Evolutionary conservation across 2,888 invertebrate genomes (phyloP).

Genomic region (Aproaerema taeniolella): DNA sequence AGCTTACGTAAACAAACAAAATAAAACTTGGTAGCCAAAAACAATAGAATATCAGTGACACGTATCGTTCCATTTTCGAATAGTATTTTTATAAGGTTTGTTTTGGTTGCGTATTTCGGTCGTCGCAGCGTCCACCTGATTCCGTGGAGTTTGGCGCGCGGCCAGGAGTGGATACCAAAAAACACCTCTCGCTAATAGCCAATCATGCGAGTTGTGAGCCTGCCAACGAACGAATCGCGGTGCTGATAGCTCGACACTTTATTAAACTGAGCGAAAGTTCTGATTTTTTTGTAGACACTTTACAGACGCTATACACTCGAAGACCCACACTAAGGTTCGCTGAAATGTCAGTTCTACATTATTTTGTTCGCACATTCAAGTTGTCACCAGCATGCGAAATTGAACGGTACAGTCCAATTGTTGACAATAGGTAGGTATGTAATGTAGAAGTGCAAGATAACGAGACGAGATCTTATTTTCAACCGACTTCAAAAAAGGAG

Average conservation of each 20-base stretch:
- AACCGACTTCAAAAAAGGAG: no score
- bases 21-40: slow-evolving; percentile 2
- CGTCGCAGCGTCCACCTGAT: slow-evolving; percentile 14
- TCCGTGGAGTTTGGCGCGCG: slow-evolving; percentile 10
- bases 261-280: neutral
- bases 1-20: no score
- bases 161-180: slow-evolving; percentile 16
- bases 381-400: no score
- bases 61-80: slow-evolving; percentile 11
- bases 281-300: no score
- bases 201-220: slow-evolving; percentile 12
- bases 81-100: slow-evolving; percentile 16
- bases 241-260: slow-evolving; percentile 4
- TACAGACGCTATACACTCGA: no score
- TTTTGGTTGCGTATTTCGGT: slow-evolving; percentile 16
- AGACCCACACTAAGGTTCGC: no score
- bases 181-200: slow-evolving; percentile 19
- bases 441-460: no score
- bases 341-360: no score
- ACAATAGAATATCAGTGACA: slow-evolving; percentile 7
- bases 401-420: no score
- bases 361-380: no score
- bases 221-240: slow-evolving; percentile 15
- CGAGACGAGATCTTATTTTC: no score
- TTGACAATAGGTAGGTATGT: no score